These are phyloP conservation scores for Cremastinae sp. DNA, from an alignment of 2,888 invertebrate species.

Conservation along the genomic window DNA sequence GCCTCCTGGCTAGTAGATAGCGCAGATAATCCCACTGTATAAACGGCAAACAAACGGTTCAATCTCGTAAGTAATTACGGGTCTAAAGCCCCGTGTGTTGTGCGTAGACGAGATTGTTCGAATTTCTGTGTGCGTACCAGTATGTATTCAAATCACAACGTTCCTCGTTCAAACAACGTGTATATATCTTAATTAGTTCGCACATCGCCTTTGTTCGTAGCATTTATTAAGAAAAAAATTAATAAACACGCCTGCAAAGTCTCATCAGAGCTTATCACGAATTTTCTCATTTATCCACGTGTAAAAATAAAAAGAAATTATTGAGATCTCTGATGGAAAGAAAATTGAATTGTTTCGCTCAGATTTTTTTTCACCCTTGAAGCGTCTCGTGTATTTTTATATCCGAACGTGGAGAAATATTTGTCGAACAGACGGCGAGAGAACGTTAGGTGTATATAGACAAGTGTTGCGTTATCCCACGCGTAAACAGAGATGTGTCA, in stretches of 20 bases:
- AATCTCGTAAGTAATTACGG: constrained; percentile 59
- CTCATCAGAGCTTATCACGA: too few species aligned
- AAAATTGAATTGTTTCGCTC: background rate
- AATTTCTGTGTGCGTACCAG: constrained; percentile 9
- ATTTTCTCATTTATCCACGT: too few species aligned
- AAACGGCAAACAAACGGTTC: constrained; percentile 47
- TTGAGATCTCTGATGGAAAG: background rate
- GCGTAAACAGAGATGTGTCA: constrained; percentile 65
- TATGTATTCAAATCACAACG: constrained; percentile 23
- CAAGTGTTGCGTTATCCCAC: constrained; percentile 59
- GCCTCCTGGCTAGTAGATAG: constrained; percentile 25
- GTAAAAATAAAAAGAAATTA: background rate
- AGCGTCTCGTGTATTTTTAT: constrained; percentile 4
- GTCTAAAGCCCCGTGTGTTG: constrained; percentile 4
- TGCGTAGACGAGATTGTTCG: constrained; percentile 30
- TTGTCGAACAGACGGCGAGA: constrained; percentile 6
- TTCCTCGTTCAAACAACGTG: constrained; percentile 27
- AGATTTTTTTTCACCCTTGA: too few species aligned
- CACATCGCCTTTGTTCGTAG: constrained; percentile 16
- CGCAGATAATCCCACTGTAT: constrained; percentile 34
- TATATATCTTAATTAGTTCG: constrained; percentile 45
- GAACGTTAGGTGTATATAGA: constrained; percentile 18
- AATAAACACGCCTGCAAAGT: too few species aligned
- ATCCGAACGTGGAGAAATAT: background rate
- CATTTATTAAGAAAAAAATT: too few species aligned